These are phyloP conservation scores for Nebria salina DNA, from an alignment of 2,888 invertebrate species.

Conservation along the genomic window DNA sequence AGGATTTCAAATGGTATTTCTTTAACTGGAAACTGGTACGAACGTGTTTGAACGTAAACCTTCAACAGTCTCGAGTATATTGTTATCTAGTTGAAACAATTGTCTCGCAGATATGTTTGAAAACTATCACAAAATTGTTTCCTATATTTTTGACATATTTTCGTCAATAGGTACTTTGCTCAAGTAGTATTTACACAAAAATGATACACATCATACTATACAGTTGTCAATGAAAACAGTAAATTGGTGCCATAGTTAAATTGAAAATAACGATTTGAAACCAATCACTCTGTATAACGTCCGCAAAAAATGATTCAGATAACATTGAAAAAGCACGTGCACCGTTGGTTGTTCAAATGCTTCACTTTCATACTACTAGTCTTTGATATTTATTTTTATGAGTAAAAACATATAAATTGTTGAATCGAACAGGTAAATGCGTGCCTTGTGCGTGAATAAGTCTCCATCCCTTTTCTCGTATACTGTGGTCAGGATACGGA, in stretches of 20 bases:
- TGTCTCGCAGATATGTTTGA: neutral
- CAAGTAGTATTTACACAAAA: neutral
- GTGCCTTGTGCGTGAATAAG: neutral
- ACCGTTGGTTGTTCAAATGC: too few species aligned
- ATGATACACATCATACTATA: too few species aligned
- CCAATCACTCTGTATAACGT: too few species aligned
- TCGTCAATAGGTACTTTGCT: neutral
- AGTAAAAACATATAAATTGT: too few species aligned
- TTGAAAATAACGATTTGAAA: too few species aligned
- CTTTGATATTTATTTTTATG: too few species aligned
- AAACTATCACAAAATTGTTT: neutral
- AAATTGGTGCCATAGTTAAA: too few species aligned
- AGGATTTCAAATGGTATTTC: slow-evolving; percentile 34
- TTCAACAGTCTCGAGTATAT: slow-evolving; percentile 34
- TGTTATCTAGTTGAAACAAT: neutral
- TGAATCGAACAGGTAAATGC: too few species aligned
- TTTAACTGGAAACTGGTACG: slow-evolving; percentile 34
- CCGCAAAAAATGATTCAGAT: too few species aligned
- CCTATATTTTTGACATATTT: neutral
- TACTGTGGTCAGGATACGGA: neutral
- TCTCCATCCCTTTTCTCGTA: neutral
- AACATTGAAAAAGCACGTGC: too few species aligned
- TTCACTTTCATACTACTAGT: too few species aligned
- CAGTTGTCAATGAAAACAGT: too few species aligned
- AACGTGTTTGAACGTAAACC: slow-evolving; percentile 32